Evolutionary conservation across 2,797 vertebrate genomes (phyloP).

Genomic region (Mallotus villosus): DNA sequence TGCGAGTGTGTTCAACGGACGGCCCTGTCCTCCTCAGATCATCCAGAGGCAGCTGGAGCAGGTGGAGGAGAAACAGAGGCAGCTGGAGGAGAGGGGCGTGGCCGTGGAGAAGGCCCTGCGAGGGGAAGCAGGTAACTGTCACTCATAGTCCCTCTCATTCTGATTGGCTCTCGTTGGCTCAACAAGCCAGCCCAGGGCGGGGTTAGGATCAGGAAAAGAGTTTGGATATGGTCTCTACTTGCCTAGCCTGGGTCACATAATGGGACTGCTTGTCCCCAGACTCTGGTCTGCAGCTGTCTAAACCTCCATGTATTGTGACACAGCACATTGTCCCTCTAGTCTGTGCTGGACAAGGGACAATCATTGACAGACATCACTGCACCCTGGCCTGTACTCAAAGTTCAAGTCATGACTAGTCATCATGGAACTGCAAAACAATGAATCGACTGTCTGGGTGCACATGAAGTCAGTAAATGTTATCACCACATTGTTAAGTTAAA

Average conservation of each 20-base stretch:
- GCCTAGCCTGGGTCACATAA: background rate
- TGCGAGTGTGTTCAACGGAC: conserved; percentile 7
- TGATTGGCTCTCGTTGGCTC: background rate
- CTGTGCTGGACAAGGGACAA: conserved; percentile 62
- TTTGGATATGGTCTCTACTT: background rate
- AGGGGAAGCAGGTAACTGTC: conserved; percentile 94
- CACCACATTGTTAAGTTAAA: background rate
- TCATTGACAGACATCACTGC: conserved; percentile 53
- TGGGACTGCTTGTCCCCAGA: background rate
- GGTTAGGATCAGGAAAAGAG: background rate
- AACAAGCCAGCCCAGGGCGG: background rate
- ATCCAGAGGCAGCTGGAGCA: conserved; percentile 99
- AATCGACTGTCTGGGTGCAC: background rate
- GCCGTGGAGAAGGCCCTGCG: conserved; percentile 97
- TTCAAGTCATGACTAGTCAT: conserved; percentile 19
- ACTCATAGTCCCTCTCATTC: background rate
- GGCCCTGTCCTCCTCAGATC: conserved; percentile 75
- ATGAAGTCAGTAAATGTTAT: background rate
- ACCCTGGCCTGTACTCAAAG: background rate
- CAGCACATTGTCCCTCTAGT: conserved; percentile 16
- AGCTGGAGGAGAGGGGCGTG: conserved; percentile 93
- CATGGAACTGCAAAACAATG: background rate
- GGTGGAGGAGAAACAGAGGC: conserved; percentile 98
- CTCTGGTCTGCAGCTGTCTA: background rate
- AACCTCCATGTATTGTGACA: background rate